phyloP scores from a whole-genome alignment of 1,140 invertebrate genomes.

The Dryas iulia region DNA sequence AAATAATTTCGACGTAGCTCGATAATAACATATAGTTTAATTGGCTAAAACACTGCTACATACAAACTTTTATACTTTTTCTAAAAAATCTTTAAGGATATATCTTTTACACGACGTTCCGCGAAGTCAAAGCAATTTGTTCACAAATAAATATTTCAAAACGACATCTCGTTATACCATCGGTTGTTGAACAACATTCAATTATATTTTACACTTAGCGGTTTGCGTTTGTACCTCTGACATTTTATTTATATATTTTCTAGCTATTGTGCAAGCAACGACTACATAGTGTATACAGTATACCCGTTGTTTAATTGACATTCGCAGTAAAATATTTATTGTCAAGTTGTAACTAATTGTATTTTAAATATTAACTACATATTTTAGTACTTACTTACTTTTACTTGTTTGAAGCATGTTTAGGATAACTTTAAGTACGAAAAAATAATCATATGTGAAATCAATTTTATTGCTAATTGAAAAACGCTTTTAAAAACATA shows the following conservation, averaged over 20 bases:
- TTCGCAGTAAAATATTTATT: neutral
- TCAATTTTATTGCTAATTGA: no score
- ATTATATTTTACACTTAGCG: neutral
- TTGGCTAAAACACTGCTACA: no score
- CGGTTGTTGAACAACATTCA: neutral
- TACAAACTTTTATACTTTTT: no score
- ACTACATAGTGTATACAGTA: neutral
- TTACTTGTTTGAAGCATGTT: no score
- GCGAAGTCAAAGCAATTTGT: neutral
- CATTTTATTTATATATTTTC: conserved; percentile 11
- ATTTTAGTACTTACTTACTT: neutral
- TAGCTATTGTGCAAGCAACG: conserved; percentile 6
- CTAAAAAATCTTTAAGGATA: no score
- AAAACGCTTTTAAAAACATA: no score
- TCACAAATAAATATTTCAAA: neutral
- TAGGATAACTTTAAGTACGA: no score
- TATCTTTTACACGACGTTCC: no score
- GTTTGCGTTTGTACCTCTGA: conserved; percentile 2
- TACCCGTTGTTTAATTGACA: conserved; percentile 4
- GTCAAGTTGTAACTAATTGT: neutral
- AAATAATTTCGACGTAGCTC: no score
- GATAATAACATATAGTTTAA: no score
- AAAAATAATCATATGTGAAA: no score
- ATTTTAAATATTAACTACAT: neutral
- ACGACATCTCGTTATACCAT: neutral